Percentiles rank a stretch among this genome's conserved stretches.
These are phyloP conservation scores for Leuctra nigra DNA, from an alignment of 2,888 invertebrate species.

Conservation along the genomic window DNA sequence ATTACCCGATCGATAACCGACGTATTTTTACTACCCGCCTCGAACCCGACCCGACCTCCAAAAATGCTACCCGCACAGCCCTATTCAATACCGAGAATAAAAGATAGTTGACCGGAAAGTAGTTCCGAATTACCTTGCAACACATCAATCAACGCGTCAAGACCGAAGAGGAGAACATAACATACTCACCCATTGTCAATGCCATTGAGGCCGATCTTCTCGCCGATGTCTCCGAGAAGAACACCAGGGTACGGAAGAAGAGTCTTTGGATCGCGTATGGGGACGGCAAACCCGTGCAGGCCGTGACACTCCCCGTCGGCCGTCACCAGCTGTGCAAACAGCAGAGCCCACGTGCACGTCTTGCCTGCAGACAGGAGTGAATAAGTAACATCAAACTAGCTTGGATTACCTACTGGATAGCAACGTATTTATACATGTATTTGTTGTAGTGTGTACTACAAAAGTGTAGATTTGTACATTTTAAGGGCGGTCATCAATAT, in stretches of 20 bases:
- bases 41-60: too few species aligned
- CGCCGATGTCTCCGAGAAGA: conserved; percentile 86
- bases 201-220: conserved; percentile 85
- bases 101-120: too few species aligned
- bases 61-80: too few species aligned
- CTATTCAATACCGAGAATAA: too few species aligned
- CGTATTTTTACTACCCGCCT: too few species aligned
- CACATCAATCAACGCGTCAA: too few species aligned
- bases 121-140: too few species aligned
- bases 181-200: conserved; percentile 77
- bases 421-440: background rate
- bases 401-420: background rate
- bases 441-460: too few species aligned
- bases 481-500: too few species aligned
- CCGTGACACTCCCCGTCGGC: conserved; percentile 73
- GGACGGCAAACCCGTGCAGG: conserved; percentile 83
- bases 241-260: conserved; percentile 75
- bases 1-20: too few species aligned
- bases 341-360: conserved; percentile 76
- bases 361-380: conserved; percentile 55
- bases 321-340: conserved; percentile 85
- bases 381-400: background rate
- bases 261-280: conserved; percentile 71
- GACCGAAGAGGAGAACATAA: background rate
- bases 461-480: too few species aligned